phyloP scores from a whole-genome alignment of 2,113 vertebrate species.

The Notiomystis cincta region DNA sequence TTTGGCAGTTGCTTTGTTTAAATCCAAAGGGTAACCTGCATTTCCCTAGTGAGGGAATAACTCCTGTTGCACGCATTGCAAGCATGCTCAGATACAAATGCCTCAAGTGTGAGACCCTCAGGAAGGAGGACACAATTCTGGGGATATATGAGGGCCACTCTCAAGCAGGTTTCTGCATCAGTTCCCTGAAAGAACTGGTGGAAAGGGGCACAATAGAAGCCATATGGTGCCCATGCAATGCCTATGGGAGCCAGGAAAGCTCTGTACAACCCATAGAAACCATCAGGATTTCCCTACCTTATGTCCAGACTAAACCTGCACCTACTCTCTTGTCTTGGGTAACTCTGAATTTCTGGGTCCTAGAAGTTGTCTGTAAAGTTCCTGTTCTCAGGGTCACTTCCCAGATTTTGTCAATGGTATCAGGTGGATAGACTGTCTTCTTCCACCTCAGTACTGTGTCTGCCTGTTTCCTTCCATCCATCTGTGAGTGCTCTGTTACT shows the following conservation, averaged over 20 bases:
- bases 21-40: background rate
- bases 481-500: background rate
- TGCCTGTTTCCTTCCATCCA: background rate
- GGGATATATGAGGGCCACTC: background rate
- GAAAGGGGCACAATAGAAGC: background rate
- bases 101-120: background rate
- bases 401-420: background rate
- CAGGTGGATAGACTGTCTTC: background rate
- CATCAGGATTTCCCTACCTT: background rate
- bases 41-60: background rate
- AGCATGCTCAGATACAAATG: background rate
- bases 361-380: background rate
- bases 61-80: fast-evolving
- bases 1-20: background rate
- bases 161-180: background rate
- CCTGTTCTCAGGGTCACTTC: background rate
- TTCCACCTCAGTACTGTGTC: background rate
- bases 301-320: background rate
- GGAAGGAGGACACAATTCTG: background rate
- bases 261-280: background rate
- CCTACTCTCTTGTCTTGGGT: background rate
- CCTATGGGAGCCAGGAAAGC: background rate
- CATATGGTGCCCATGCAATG: background rate
- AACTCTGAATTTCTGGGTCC: background rate
- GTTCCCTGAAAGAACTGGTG: background rate